Conservation (phyloP, 2,888 invertebrate species). For the Phyllotreta striolata region DNA sequence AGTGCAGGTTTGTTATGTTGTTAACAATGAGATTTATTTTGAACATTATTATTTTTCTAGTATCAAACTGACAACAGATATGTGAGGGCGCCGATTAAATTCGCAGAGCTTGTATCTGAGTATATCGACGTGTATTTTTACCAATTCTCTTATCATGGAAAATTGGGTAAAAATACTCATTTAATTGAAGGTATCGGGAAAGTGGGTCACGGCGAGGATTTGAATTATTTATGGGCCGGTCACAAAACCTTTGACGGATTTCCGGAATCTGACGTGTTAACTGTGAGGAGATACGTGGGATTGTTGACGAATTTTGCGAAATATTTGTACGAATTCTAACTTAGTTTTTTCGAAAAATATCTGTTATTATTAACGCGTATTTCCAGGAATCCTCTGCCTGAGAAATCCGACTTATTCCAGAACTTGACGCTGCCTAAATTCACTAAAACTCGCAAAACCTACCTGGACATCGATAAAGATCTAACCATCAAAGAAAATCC, state of each 20-base stretch:
- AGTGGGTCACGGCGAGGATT: slow-evolving; percentile 39
- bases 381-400: slow-evolving; percentile 39
- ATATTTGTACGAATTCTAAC: slow-evolving; percentile 34
- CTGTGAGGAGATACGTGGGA: slow-evolving; percentile 32
- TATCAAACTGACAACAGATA: slow-evolving; percentile 44
- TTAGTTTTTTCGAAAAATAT: not conserved
- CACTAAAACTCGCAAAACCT: slow-evolving; percentile 15
- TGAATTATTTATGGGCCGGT: slow-evolving; percentile 34
- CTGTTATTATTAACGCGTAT: not conserved
- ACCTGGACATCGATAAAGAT: slow-evolving; percentile 33
- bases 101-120: slow-evolving; percentile 40
- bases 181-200: slow-evolving; percentile 34
- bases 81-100: slow-evolving; percentile 40
- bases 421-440: slow-evolving; percentile 34
- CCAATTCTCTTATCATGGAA: slow-evolving; percentile 45
- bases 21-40: not conserved
- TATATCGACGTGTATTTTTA: slow-evolving; percentile 43
- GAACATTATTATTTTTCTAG: slow-evolving; percentile 35
- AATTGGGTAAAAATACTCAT: slow-evolving; percentile 41
- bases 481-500: slow-evolving; percentile 31
- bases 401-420: slow-evolving; percentile 23
- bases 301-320: slow-evolving; percentile 39
- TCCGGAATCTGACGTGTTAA: slow-evolving; percentile 27
- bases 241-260: slow-evolving; percentile 12
- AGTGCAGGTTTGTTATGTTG: slow-evolving; percentile 7